Conservation (phyloP, 2,888 invertebrate species). For the Minunthozetes semirufus region DNA sequence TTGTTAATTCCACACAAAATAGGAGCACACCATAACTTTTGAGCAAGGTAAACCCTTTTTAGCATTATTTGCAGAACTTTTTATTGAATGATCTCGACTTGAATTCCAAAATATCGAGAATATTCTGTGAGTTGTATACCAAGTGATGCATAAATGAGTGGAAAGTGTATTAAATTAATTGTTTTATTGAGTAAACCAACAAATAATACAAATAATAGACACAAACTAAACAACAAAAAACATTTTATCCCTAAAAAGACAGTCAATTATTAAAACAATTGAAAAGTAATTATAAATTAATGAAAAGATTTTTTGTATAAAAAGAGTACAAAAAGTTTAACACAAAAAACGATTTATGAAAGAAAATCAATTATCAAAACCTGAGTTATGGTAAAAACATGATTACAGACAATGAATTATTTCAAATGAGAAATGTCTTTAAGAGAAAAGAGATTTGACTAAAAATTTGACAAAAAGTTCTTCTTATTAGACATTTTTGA, state of each 20-base stretch:
- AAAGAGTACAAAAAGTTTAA: neutral
- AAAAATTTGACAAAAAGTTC: neutral
- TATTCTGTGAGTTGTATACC: too few species aligned
- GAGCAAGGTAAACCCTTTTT: too few species aligned
- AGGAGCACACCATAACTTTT: too few species aligned
- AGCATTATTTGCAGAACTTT: too few species aligned
- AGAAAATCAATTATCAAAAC: neutral
- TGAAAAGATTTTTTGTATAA: neutral
- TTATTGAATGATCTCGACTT: too few species aligned
- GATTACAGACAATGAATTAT: neutral
- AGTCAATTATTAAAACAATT: neutral
- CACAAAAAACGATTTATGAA: neutral
- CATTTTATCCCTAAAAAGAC: neutral
- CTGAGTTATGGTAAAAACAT: constrained; percentile 4
- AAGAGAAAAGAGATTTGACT: neutral
- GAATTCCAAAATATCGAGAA: too few species aligned
- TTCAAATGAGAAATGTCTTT: neutral
- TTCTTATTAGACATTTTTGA: too few species aligned
- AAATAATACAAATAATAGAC: neutral
- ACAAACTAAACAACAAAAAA: neutral
- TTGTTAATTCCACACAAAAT: too few species aligned
- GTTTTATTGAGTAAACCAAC: neutral
- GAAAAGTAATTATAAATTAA: neutral
- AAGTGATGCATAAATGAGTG: too few species aligned
- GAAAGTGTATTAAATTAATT: too few species aligned